These are phyloP conservation scores for Rana temporaria DNA, from an alignment of 2,113 vertebrate species.

Conservation along the genomic window DNA sequence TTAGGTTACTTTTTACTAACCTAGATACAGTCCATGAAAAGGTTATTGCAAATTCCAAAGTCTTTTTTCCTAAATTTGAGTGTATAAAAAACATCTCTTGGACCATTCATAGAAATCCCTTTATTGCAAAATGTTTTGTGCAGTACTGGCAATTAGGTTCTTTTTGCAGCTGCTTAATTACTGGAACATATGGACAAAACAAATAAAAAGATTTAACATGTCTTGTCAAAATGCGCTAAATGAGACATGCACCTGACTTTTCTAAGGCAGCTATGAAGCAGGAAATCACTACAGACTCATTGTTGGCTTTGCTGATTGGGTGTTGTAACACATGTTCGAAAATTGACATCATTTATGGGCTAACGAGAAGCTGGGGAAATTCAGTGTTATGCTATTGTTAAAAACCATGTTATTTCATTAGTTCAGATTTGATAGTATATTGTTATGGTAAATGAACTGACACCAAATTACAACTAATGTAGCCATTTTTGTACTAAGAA, in stretches of 20 bases:
- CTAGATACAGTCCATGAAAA: too few relatives aligned
- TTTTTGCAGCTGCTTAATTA: constrained; percentile 39
- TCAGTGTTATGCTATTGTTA: constrained; percentile 69
- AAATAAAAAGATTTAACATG: constrained; percentile 5
- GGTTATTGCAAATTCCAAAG: too few relatives aligned
- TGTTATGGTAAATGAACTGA: constrained; percentile 66
- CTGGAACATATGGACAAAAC: constrained; percentile 17
- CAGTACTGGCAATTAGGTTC: not conserved
- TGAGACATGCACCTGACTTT: constrained; percentile 56
- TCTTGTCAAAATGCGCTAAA: constrained; percentile 25
- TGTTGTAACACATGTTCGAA: constrained; percentile 64
- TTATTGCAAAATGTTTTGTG: constrained; percentile 6
- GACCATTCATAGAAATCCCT: not conserved
- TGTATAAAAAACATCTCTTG: not conserved
- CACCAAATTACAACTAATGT: constrained; percentile 63
- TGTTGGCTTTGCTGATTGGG: constrained; percentile 61
- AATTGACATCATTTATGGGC: constrained; percentile 60
- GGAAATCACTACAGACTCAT: constrained; percentile 63
- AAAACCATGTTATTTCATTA: constrained; percentile 61
- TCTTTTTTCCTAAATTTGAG: too few relatives aligned
- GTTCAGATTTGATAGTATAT: constrained; percentile 63
- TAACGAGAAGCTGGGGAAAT: constrained; percentile 69
- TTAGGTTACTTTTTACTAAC: too few relatives aligned
- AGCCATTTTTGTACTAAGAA: constrained; percentile 55
- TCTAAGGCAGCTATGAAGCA: constrained; percentile 59